Conservation (phyloP, 2,888 invertebrate species). For the Glaucopsyche alexis region DNA sequence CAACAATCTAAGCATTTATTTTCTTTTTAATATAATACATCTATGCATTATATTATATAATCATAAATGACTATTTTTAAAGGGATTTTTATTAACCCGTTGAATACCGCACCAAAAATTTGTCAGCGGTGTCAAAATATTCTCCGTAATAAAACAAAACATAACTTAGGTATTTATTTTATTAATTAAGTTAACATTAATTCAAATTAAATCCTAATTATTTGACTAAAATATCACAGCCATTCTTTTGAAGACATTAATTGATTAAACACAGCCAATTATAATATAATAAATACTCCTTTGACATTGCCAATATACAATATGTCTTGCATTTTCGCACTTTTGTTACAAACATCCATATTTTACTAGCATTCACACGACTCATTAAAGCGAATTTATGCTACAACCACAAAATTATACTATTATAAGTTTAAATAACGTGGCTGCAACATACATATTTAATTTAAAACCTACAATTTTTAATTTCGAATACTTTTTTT, state of each 20-base stretch:
- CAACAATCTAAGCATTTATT: too few relatives aligned
- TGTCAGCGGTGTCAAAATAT: conserved; percentile 6
- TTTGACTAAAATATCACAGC: conserved; percentile 53
- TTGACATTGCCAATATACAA: conserved; percentile 5
- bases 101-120: neutral
- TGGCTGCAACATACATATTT: too few relatives aligned
- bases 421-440: neutral
- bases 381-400: neutral
- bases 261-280: conserved; percentile 13
- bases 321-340: neutral
- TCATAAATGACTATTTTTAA: too few relatives aligned
- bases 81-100: neutral
- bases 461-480: neutral
- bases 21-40: too few relatives aligned
- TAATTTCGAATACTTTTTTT: neutral
- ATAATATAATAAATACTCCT: conserved; percentile 3
- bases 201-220: conserved; percentile 17
- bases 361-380: too few relatives aligned
- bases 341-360: too few relatives aligned
- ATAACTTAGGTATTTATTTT: conserved; percentile 37
- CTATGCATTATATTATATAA: too few relatives aligned
- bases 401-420: neutral
- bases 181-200: conserved; percentile 25
- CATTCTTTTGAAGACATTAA: conserved; percentile 40
- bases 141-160: conserved; percentile 32